Evolutionary conservation across 2,113 vertebrate species (phyloP).

Genomic region (Neogobius melanostomus): DNA sequence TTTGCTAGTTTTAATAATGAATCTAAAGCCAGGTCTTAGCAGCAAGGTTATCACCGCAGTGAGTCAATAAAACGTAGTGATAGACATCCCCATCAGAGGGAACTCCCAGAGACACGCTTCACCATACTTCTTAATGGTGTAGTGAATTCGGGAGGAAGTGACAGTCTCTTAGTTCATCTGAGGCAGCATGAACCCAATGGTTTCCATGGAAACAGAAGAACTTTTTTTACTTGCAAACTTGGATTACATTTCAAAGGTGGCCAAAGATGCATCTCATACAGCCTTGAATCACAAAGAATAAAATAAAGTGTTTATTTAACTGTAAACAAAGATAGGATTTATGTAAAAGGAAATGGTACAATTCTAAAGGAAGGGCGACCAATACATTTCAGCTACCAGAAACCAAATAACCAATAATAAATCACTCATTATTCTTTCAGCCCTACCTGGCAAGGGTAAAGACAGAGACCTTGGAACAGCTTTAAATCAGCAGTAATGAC

Average conservation of each 20-base stretch:
- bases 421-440: too few species aligned
- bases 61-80: not conserved
- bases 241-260: conserved; percentile 10
- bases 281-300: conserved; percentile 9
- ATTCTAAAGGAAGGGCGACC: too few species aligned
- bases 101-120: conserved; percentile 41
- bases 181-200: conserved; percentile 25
- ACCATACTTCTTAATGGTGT: conserved; percentile 23
- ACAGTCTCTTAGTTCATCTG: conserved; percentile 37
- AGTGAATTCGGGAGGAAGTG: conserved; percentile 14
- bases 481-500: too few species aligned
- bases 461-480: too few species aligned
- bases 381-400: too few species aligned
- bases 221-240: conserved; percentile 21
- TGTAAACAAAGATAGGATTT: not conserved
- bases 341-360: not conserved
- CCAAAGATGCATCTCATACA: conserved; percentile 2
- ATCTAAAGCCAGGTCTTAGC: too few species aligned
- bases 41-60: not conserved
- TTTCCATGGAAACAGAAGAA: conserved; percentile 43
- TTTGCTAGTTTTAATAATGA: too few species aligned
- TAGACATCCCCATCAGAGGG: conserved; percentile 31
- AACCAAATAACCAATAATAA: too few species aligned
- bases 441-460: too few species aligned
- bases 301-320: not conserved